Evolutionary conservation across 1,140 invertebrate species (phyloP).

Genomic region (Microvelia longipes): DNA sequence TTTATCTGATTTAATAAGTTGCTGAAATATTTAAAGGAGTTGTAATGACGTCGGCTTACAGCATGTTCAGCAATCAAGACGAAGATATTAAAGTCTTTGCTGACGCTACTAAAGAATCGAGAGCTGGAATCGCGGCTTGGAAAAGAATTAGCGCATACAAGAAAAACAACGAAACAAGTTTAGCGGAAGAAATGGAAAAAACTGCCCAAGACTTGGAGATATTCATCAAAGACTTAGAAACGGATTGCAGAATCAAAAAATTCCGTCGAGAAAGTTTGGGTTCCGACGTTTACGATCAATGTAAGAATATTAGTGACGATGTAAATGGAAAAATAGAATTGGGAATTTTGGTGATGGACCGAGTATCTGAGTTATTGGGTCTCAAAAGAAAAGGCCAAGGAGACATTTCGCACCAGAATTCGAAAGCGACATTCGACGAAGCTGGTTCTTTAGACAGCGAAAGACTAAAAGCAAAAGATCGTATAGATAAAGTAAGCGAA

Average conservation of each 20-base stretch:
- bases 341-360: neutral
- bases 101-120: neutral
- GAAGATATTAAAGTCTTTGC: neutral
- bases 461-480: neutral
- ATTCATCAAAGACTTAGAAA: neutral
- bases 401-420: neutral
- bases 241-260: neutral
- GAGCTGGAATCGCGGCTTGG: neutral
- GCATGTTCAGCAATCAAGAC: neutral
- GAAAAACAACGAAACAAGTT: neutral
- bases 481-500: neutral
- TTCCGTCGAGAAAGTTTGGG: neutral
- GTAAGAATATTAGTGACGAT: neutral
- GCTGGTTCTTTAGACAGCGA: neutral
- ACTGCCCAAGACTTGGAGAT: neutral
- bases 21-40: too few relatives aligned
- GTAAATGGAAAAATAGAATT: neutral
- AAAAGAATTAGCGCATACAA: neutral
- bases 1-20: too few relatives aligned
- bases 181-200: neutral
- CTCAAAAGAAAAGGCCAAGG: neutral
- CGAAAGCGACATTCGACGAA: neutral
- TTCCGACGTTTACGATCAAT: neutral
- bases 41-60: neutral
- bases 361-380: neutral